These are phyloP conservation scores for Megaustenia siamemsis DNA, from an alignment of 2,888 invertebrate species.

Conservation along the genomic window DNA sequence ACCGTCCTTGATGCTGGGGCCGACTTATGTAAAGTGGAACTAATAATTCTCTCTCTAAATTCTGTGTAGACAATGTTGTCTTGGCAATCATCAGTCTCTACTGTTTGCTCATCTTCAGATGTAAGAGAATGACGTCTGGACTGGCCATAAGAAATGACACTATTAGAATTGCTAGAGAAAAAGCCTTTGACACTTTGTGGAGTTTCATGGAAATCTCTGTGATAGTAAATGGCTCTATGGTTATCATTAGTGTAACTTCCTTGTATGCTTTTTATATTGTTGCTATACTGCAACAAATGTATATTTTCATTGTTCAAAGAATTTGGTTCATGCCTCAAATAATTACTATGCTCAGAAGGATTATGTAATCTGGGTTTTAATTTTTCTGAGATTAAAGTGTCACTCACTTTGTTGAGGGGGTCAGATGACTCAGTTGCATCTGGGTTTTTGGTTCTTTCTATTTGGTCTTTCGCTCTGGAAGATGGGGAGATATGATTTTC, in stretches of 20 bases:
- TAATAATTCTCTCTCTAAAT: constrained; percentile 8
- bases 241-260: background rate
- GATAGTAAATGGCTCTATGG: background rate
- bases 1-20: background rate
- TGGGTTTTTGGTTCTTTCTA: background rate
- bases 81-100: background rate
- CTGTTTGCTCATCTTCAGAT: background rate
- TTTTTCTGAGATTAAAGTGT: background rate
- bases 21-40: constrained; percentile 9
- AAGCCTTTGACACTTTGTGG: background rate
- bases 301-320: background rate
- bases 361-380: background rate
- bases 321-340: background rate
- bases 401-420: background rate
- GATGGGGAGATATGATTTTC: background rate
- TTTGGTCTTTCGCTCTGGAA: background rate
- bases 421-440: background rate
- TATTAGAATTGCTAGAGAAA: background rate
- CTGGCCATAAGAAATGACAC: background rate
- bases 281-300: background rate
- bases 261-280: background rate
- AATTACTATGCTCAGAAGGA: background rate
- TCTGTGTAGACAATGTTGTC: background rate
- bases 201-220: background rate
- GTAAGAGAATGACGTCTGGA: background rate